Conservation (phyloP, 2,888 invertebrate species). For the Pilophorus perplexus region DNA sequence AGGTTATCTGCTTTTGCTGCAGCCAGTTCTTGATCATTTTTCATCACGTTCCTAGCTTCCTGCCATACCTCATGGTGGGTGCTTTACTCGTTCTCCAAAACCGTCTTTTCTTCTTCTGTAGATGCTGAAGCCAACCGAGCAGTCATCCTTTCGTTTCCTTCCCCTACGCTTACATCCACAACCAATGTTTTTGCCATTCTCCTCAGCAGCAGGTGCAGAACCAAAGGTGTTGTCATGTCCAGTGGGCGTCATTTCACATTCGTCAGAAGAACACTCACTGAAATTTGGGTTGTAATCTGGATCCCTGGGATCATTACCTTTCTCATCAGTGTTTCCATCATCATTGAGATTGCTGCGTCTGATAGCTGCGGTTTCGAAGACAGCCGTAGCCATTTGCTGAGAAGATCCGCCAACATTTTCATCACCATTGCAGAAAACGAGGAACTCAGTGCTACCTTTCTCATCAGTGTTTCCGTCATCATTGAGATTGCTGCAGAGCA, state of each 20-base stretch:
- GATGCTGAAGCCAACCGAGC: conserved; percentile 13
- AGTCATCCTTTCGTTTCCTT: not conserved
- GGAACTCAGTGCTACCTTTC: not conserved
- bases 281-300: not conserved
- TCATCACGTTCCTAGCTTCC: conserved; percentile 23
- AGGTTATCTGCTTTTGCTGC: conserved; percentile 13
- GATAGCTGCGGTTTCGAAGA: not conserved
- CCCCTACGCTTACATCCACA: not conserved
- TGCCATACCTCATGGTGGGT: conserved; percentile 25
- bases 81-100: conserved; percentile 14
- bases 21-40: conserved; percentile 25
- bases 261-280: not conserved
- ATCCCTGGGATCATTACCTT: not conserved
- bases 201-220: not conserved
- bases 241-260: not conserved
- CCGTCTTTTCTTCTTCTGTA: conserved; percentile 18
- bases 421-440: not conserved
- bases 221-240: not conserved
- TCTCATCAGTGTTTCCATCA: not conserved
- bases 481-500: not conserved
- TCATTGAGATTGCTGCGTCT: not conserved
- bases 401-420: not conserved
- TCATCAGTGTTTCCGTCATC: not conserved
- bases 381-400: not conserved
- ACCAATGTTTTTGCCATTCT: not conserved